Base-by-base conservation (phyloP, 2,888 invertebrate species). In the Hypercompe scribonia region DNA sequence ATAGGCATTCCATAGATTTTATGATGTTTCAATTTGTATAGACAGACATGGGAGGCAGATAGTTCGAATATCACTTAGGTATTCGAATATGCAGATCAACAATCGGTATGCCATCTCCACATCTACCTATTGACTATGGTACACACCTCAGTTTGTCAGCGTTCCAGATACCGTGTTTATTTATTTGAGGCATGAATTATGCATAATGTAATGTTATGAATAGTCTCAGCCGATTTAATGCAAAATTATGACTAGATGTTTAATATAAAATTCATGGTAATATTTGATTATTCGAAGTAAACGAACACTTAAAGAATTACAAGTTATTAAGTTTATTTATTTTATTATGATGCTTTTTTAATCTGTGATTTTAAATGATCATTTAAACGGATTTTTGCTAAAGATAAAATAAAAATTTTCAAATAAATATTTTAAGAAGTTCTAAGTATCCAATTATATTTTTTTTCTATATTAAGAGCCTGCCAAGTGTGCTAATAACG, bases 31-130 rank as follows among this genome's bases (percentile, higher is more conserved):
- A 87, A 89, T 89, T 91, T 90, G 88, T 90, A 91, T 92, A 91
- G 89, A 81, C 78, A 80, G 79, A 78, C 83, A 86, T 85, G 84
- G 86, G 86, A 82, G 81, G 81, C 77, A 86, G 85, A 94, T 94
- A 89, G 90, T 92, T 93, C 80, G 91, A 90, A 94, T 94, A 91
- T 87, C 91, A 89, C 89, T 91, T 90, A 91, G 92, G 90, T 90
- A 93, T 93, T 92, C 89, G 89, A 88, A 92, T 92, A 94, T 93
- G 92, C 93, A 94, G 91, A 92, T 91, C 87, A 88, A 84, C 89
- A 87, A 88, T 90, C 87, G 91, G 91, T 88, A 92, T 91, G 91
- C 90, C 88, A 87, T 88, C 89, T 88, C 84, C 75, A 74, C 81
- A 76, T 75, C 81, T 75, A 64, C 63, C 65, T 87, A 86, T 88